Conservation (phyloP, 2,797 vertebrate genomes). For the Gadopsis marmoratus region DNA sequence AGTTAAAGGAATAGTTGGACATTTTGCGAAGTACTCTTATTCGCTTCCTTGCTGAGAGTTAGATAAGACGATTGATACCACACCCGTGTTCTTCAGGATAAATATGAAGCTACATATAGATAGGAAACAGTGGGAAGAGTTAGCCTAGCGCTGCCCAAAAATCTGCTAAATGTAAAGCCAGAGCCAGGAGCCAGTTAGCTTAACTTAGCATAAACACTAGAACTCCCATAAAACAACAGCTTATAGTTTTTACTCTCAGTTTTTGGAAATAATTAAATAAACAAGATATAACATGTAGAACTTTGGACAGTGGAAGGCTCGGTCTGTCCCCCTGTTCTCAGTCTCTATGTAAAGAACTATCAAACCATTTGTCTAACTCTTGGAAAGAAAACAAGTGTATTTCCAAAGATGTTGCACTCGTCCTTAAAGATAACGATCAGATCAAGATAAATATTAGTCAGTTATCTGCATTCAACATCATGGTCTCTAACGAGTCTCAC, state of each 20-base stretch:
- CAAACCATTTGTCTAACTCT: not conserved
- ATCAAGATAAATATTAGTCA: constrained; percentile 26
- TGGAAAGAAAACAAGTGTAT: not conserved
- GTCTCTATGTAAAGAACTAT: constrained; percentile 1
- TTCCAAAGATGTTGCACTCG: constrained; percentile 30
- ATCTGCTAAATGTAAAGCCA: too few relatives aligned
- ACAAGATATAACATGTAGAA: not conserved
- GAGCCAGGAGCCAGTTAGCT: not conserved
- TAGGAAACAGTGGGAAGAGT: not conserved
- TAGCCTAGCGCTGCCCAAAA: not conserved
- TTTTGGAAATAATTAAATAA: not conserved
- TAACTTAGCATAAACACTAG: not conserved
- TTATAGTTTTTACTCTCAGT: not conserved
- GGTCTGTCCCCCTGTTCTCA: not conserved
- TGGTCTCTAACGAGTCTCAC: constrained; percentile 1
- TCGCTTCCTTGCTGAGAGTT: constrained; percentile 7
- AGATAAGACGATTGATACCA: not conserved
- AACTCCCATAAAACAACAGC: not conserved
- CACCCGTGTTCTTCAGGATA: not conserved
- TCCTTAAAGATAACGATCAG: constrained; percentile 31
- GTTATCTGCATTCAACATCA: constrained; percentile 22
- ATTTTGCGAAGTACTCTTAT: constrained; percentile 9
- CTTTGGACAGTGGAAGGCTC: not conserved
- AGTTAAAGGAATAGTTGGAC: constrained; percentile 1
- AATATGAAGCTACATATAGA: not conserved